Conservation (phyloP, 2,797 vertebrate species). For the Scomberomorus guttatus region DNA sequence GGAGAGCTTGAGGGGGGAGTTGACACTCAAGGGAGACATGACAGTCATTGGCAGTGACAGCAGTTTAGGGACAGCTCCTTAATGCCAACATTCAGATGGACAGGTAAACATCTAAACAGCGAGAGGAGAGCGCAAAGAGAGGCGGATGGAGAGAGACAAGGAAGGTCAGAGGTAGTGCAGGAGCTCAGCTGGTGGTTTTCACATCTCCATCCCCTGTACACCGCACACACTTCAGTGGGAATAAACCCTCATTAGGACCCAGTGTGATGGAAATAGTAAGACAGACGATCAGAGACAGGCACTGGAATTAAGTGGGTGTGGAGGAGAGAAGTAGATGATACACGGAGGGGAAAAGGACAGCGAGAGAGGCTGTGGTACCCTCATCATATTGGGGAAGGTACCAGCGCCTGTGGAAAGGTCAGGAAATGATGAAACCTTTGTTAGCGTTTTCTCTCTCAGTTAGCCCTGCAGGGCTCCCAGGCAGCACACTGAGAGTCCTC, state of each 20-base stretch:
- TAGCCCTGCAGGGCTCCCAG: constrained; percentile 14
- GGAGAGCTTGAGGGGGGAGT: constrained; percentile 13
- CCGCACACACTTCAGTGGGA: constrained; percentile 24
- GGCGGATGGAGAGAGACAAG: constrained; percentile 22
- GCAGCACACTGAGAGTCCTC: constrained; percentile 3
- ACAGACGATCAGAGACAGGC: constrained; percentile 9
- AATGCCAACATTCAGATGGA: constrained; percentile 55
- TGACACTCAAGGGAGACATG: constrained; percentile 30
- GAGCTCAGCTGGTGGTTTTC: constrained; percentile 61
- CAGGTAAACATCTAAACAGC: constrained; percentile 58
- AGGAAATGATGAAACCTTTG: constrained; percentile 62
- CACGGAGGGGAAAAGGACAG: constrained; percentile 16
- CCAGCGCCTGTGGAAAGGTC: constrained; percentile 61
- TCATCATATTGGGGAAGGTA: constrained; percentile 40
- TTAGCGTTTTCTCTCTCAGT: constrained; percentile 39
- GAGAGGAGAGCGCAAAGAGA: background rate
- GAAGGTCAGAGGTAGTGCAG: constrained; percentile 46
- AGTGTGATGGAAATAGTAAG: constrained; percentile 21
- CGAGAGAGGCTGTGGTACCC: constrained; percentile 30
- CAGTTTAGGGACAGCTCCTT: constrained; percentile 63
- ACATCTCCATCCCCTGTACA: background rate
- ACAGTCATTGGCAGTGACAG: constrained; percentile 54
- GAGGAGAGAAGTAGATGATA: constrained; percentile 19
- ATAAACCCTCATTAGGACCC: constrained; percentile 62
- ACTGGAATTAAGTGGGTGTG: constrained; percentile 35